These are phyloP conservation scores for Oscheius onirici DNA, from an alignment of 2,888 invertebrate species.

Conservation along the genomic window DNA sequence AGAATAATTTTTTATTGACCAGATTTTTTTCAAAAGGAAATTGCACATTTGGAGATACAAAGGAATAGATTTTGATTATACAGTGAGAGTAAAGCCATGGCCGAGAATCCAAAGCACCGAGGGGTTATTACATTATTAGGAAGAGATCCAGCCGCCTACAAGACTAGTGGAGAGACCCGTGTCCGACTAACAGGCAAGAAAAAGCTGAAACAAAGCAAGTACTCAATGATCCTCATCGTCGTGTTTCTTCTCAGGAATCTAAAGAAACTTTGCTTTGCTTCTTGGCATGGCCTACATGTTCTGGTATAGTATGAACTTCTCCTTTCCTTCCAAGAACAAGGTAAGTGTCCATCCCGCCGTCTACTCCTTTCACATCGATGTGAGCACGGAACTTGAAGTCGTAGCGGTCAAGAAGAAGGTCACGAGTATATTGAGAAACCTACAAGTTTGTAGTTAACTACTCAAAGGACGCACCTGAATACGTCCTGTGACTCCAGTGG, in stretches of 20 bases:
- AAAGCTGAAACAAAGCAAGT: neutral
- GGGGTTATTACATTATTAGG: neutral
- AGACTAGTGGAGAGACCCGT: constrained; percentile 10
- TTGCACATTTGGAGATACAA: too few relatives aligned
- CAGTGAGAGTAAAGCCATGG: constrained; percentile 11
- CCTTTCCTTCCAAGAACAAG: constrained; percentile 59
- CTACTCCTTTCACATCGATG: constrained; percentile 91
- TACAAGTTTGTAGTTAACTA: constrained; percentile 28
- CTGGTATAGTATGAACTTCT: constrained; percentile 34
- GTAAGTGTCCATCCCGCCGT: constrained; percentile 72
- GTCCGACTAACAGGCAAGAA: constrained; percentile 7
- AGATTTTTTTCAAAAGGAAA: too few relatives aligned
- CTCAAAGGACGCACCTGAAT: constrained; percentile 75
- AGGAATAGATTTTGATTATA: neutral
- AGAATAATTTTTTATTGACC: too few relatives aligned
- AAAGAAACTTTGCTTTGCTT: neutral
- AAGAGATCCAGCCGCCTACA: constrained; percentile 17
- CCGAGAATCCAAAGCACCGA: constrained; percentile 7
- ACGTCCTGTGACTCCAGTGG: constrained; percentile 86
- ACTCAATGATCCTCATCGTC: constrained; percentile 1
- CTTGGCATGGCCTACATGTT: neutral
- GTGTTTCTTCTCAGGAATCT: constrained; percentile 5
- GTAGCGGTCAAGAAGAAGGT: constrained; percentile 79
- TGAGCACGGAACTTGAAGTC: constrained; percentile 90
- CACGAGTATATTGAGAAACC: constrained; percentile 68